Evolutionary conservation across 2,113 vertebrate species (phyloP), one percentile per base, ranked within the genome.

Genomic region (Melozone crissalis): DNA sequence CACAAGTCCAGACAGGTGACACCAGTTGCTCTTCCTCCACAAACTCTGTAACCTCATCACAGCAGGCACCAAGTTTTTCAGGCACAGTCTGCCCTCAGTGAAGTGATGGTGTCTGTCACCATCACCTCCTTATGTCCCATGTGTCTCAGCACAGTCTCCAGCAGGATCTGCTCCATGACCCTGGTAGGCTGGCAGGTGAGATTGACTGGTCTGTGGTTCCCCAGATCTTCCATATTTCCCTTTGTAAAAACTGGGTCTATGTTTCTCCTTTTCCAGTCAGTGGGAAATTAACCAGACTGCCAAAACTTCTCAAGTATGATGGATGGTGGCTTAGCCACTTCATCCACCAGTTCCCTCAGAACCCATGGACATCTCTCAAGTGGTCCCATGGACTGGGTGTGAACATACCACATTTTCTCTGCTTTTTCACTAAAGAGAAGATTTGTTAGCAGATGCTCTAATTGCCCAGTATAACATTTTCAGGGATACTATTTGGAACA

Each of bases 401-500:
- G 58, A 83, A 88, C 77, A 76, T 27, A 81, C 6, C 41, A 44
- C 16, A 43, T 85, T 82, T 84, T 66, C 37, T 46, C 84, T 55
- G 5, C 9, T 72, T 76, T 71, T 69, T 21, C 46, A 85, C 30
- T 51, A 31, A 28, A 72, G 24, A 78, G 47, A 71, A 52, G 24
- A 37, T 57, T 61, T 69, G 41, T 65, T 73, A 87, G 41, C 51
- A 82, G 58, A 66, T 41, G 63, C 13, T 67, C 33, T 35, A n/a
- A 90, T 31, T 55, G 71, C 5, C 9, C 30, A 51, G 4, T 15
- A 49, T 1, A 11, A 37, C 4, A 33, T 13, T 74, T 90, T 47
- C 19, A 54, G 7, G 55, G 15, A 41, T 54, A 35, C 11, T 9
- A 75, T 72, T 81, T 8, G 31, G 28, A 73, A 83, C 0, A 0